Conservation (phyloP, 1,140 invertebrate species). For the Epicauta chinensis region DNA sequence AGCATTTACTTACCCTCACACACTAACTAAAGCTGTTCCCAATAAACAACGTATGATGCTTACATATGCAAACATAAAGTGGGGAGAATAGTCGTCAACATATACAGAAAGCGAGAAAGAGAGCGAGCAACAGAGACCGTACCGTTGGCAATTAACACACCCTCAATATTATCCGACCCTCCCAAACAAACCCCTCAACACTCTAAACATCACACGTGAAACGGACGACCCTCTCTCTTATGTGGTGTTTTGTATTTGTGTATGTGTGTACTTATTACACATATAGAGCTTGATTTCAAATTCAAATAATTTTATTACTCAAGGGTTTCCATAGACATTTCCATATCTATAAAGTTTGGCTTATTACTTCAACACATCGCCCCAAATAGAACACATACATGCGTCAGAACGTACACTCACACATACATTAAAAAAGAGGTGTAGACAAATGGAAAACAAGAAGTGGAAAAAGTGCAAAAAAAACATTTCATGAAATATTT, state of each 20-base stretch:
- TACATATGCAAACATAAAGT: slow-evolving; percentile 18
- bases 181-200: slow-evolving; percentile 11
- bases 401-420: no score
- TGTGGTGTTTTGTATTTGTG: no score
- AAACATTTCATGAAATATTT: no score
- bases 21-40: slow-evolving; percentile 2
- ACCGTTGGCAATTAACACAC: slow-evolving; percentile 18
- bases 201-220: slow-evolving; percentile 14
- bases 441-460: no score
- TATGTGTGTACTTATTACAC: no score
- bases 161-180: slow-evolving; percentile 11
- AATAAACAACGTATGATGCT: slow-evolving; percentile 15
- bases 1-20: background rate
- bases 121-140: slow-evolving; percentile 12
- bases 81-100: background rate
- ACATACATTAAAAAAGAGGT: no score
- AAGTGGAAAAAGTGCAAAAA: no score
- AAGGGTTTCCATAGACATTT: slow-evolving; percentile 14
- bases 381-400: background rate
- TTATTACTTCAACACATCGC: slow-evolving; percentile 14
- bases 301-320: slow-evolving; percentile 18
- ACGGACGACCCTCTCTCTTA: slow-evolving; percentile 5
- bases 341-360: slow-evolving; percentile 16
- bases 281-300: slow-evolving; percentile 14
- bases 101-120: no score